These are phyloP conservation scores for Eublepharis macularius DNA, from an alignment of 2,113 vertebrate species.

Conservation along the genomic window DNA sequence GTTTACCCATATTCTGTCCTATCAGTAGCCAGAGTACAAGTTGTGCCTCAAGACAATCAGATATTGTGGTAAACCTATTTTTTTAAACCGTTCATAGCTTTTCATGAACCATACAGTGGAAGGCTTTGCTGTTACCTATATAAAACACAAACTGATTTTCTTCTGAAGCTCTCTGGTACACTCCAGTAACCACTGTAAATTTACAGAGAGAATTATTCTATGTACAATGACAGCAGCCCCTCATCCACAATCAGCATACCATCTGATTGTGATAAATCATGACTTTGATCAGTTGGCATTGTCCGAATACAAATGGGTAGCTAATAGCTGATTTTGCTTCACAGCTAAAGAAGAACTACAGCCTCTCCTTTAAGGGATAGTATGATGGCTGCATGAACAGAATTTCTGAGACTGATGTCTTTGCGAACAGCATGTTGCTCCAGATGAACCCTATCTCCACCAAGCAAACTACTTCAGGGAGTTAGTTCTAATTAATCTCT, in stretches of 20 bases:
- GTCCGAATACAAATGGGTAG: conserved; percentile 32
- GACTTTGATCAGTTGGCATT: conserved; percentile 22
- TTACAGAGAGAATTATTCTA: conserved; percentile 59
- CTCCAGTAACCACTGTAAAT: too few relatives aligned
- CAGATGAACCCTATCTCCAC: neutral
- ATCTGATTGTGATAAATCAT: conserved; percentile 68
- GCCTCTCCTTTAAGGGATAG: neutral
- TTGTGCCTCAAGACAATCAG: too few relatives aligned
- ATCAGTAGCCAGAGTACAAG: too few relatives aligned
- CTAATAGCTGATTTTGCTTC: conserved; percentile 9
- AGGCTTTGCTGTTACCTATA: too few relatives aligned
- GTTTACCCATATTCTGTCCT: too few relatives aligned
- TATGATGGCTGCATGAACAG: neutral
- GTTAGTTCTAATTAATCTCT: conserved; percentile 5
- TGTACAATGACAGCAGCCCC: conserved; percentile 48
- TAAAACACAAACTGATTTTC: too few relatives aligned
- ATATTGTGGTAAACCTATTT: too few relatives aligned
- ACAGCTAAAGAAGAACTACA: conserved; percentile 15
- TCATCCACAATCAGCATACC: conserved; percentile 55
- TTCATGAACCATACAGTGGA: too few relatives aligned
- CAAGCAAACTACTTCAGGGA: neutral
- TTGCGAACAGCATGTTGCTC: neutral
- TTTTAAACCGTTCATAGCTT: too few relatives aligned
- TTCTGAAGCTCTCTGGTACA: too few relatives aligned
- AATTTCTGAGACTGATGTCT: neutral